These are phyloP conservation scores for Oophaga sylvatica DNA, from an alignment of 2,797 vertebrate genomes.

Conservation along the genomic window DNA sequence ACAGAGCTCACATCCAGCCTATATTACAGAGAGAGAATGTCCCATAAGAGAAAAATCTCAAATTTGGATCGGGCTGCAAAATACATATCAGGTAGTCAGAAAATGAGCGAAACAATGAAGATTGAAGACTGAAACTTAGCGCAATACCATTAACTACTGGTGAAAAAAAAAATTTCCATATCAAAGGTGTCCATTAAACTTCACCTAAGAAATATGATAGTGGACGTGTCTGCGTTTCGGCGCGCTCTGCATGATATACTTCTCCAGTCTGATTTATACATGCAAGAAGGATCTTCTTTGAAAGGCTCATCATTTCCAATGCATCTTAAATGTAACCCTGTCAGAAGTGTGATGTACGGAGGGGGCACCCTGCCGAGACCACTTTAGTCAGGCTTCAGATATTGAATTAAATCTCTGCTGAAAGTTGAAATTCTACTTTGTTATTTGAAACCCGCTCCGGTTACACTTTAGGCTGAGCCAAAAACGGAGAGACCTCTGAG, in stretches of 20 bases:
- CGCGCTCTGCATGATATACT: not conserved
- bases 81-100: no score
- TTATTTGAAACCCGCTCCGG: slow-evolving; percentile 37
- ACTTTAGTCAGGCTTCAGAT: slow-evolving; percentile 52
- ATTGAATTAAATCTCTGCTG: slow-evolving; percentile 48
- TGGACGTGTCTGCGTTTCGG: not conserved
- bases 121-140: no score
- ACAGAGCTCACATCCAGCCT: no score
- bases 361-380: slow-evolving; percentile 46
- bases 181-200: not conserved
- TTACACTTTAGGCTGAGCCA: not conserved
- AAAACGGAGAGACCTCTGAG: slow-evolving; percentile 19
- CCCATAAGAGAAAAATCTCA: no score
- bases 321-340: slow-evolving; percentile 48
- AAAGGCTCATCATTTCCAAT: slow-evolving; percentile 53
- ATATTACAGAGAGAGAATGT: no score
- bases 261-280: slow-evolving; percentile 36
- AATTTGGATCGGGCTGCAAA: no score
- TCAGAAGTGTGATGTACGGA: slow-evolving; percentile 31
- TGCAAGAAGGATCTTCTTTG: slow-evolving; percentile 42
- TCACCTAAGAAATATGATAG: not conserved
- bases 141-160: no score
- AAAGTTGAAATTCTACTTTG: slow-evolving; percentile 39
- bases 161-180: no score
- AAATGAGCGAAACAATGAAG: no score